Conservation (phyloP, 2,797 vertebrate genomes). For the Pachyuromys duprasi region DNA sequence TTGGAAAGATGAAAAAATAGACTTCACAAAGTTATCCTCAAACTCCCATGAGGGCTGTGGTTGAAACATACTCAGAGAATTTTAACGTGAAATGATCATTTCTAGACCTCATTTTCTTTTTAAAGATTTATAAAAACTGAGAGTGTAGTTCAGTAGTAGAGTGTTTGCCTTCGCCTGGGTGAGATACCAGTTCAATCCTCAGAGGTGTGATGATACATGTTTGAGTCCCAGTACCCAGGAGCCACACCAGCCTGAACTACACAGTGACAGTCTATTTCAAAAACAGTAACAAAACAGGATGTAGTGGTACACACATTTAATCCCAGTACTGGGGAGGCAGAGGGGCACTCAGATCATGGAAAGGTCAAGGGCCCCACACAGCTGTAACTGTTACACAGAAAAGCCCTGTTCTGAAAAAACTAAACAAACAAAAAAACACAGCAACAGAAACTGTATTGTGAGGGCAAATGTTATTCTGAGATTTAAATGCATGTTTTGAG, state of each 20-base stretch:
- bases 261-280: background rate
- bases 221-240: background rate
- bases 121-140: slow-evolving; percentile 22
- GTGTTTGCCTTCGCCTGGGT: background rate
- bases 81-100: slow-evolving; percentile 41
- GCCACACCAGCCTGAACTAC: background rate
- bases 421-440: background rate
- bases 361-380: background rate
- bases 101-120: slow-evolving; percentile 39
- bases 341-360: background rate
- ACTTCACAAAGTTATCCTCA: background rate
- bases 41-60: background rate
- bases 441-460: background rate
- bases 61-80: background rate
- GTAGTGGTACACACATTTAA: background rate
- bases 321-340: background rate
- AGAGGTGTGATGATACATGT: background rate
- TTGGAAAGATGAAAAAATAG: background rate
- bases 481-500: slow-evolving; percentile 53
- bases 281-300: background rate
- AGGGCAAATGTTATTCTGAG: background rate
- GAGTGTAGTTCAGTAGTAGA: background rate
- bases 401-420: background rate
- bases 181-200: background rate
- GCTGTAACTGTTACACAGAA: background rate